A percentile compares a stretch with the other conserved stretches of the same genome.
Evolutionary conservation across 2,113 vertebrate species (phyloP).

Genomic region (Scomber colias): DNA sequence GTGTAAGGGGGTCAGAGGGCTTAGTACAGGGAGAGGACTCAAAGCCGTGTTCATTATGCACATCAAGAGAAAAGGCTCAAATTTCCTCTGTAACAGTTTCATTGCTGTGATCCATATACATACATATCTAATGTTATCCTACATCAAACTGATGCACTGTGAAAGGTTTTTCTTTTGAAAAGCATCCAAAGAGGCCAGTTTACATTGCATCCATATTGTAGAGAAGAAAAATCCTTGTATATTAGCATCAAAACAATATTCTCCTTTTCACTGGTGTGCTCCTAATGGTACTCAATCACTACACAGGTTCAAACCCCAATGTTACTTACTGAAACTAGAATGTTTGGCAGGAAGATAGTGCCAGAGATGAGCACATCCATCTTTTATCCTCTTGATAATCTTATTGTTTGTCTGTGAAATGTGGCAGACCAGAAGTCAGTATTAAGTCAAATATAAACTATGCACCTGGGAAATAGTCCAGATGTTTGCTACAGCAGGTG

Average conservation of each 20-base stretch:
- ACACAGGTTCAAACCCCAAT: background rate
- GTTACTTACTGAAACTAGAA: background rate
- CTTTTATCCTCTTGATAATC: slow-evolving; percentile 3
- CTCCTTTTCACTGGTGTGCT: too few relatives aligned
- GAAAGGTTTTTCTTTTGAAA: too few relatives aligned
- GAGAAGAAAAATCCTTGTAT: too few relatives aligned
- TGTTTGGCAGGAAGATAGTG: background rate
- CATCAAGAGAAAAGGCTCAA: slow-evolving; percentile 24
- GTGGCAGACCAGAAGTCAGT: background rate
- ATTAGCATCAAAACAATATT: too few relatives aligned
- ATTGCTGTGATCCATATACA: background rate
- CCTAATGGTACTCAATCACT: background rate
- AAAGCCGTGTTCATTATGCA: slow-evolving; percentile 24
- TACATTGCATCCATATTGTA: too few relatives aligned
- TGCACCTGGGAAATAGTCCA: slow-evolving; percentile 42
- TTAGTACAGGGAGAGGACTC: slow-evolving; percentile 8
- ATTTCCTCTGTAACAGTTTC: slow-evolving; percentile 38
- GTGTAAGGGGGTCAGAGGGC: slow-evolving; percentile 37
- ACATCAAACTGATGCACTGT: background rate
- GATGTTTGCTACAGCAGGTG: slow-evolving; percentile 35
- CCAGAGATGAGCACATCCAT: background rate
- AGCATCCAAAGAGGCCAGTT: too few relatives aligned
- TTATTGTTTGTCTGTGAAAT: slow-evolving; percentile 22
- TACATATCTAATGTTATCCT: slow-evolving; percentile 16
- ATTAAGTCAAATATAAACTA: slow-evolving; percentile 40